These are phyloP conservation scores for Tetanocera ferruginea DNA, from an alignment of 2,888 invertebrate genomes.

Conservation along the genomic window DNA sequence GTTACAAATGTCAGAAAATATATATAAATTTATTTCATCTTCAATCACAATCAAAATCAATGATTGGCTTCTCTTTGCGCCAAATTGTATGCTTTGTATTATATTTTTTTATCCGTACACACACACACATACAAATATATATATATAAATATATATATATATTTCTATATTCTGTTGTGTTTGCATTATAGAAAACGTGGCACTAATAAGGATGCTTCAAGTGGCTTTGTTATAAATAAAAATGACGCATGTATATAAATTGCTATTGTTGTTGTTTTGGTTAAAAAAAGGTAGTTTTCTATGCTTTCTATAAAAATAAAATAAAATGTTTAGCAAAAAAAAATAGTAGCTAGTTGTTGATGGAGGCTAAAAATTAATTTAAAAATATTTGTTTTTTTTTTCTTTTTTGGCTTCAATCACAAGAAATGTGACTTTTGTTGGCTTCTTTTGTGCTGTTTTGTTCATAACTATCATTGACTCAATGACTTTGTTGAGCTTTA, in stretches of 20 bases:
- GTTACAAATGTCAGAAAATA: constrained; percentile 9
- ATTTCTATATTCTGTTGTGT: neutral
- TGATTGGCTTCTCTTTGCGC: constrained; percentile 32
- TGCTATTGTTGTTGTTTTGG: neutral
- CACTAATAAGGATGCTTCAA: neutral
- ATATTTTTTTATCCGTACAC: neutral
- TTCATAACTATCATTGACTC: no score
- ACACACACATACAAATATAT: no score
- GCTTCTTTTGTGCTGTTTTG: no score
- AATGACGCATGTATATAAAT: neutral
- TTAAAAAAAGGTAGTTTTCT: no score
- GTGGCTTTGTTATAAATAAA: neutral
- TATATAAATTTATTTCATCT: constrained; percentile 25
- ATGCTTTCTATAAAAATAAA: no score
- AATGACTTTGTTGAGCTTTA: no score
- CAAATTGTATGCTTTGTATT: constrained; percentile 18
- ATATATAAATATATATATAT: no score
- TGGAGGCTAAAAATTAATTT: neutral
- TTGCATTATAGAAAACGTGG: neutral
- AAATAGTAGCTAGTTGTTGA: no score
- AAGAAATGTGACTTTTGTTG: no score
- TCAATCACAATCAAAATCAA: constrained; percentile 29
- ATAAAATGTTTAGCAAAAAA: no score
- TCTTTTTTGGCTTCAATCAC: neutral
- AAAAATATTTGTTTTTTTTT: neutral